Conservation (phyloP, 2,888 invertebrate genomes). For the Trissolcus japonicus region DNA sequence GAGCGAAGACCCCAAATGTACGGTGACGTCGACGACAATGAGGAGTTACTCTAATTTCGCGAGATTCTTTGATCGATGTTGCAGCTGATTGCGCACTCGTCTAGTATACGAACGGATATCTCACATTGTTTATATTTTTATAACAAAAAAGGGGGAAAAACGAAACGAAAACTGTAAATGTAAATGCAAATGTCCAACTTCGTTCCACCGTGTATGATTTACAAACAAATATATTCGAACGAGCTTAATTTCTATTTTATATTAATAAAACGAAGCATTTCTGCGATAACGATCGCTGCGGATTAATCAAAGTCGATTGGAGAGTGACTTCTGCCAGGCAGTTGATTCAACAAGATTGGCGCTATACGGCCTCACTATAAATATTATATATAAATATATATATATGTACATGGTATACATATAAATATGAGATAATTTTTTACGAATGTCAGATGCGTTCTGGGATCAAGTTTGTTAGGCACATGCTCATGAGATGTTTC, state of each 20-base stretch:
- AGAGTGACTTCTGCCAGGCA: slow-evolving; percentile 59
- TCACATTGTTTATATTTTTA: slow-evolving; percentile 16
- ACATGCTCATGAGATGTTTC: slow-evolving; percentile 45
- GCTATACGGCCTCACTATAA: slow-evolving; percentile 58
- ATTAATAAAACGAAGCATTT: background rate
- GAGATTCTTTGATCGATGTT: slow-evolving; percentile 48
- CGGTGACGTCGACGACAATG: slow-evolving; percentile 73
- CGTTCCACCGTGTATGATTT: background rate
- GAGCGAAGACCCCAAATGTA: slow-evolving; percentile 74
- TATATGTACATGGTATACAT: slow-evolving; percentile 54
- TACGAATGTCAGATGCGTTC: slow-evolving; percentile 64
- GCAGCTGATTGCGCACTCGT: slow-evolving; percentile 30
- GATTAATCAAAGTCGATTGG: slow-evolving; percentile 40
- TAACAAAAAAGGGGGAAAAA: background rate
- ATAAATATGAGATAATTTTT: slow-evolving; percentile 58
- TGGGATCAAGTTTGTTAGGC: slow-evolving; percentile 68
- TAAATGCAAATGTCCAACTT: background rate
- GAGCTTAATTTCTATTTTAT: background rate
- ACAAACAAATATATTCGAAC: background rate
- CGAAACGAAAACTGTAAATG: background rate
- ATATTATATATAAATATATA: slow-evolving; percentile 55
- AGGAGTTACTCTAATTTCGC: slow-evolving; percentile 70
- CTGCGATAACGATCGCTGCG: slow-evolving; percentile 22
- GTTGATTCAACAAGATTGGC: slow-evolving; percentile 58
- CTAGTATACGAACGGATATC: background rate